phyloP scores from a whole-genome alignment of 2,797 vertebrate genomes.

The Anisognathus igniventris region DNA sequence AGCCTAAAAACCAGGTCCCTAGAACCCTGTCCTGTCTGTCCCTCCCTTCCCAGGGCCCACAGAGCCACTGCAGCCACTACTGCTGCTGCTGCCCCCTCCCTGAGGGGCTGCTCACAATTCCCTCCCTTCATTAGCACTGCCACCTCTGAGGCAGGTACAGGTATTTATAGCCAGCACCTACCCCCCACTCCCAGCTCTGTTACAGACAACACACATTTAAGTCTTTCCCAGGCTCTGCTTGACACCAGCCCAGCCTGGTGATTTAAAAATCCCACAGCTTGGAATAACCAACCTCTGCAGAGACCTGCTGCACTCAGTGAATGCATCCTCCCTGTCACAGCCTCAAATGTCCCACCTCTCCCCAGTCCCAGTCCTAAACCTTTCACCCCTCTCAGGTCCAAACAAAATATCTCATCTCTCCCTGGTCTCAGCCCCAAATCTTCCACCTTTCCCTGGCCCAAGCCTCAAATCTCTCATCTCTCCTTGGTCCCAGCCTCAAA shows the following conservation, averaged over 20 bases:
- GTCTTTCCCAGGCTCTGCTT: neutral
- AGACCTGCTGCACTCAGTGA: neutral
- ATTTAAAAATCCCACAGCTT: neutral
- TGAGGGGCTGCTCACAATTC: neutral
- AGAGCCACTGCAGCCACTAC: neutral
- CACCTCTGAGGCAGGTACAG: neutral
- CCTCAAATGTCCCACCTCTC: too few species aligned
- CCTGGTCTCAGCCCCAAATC: neutral
- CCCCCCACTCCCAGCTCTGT: neutral
- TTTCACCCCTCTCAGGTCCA: neutral
- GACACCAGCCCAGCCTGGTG: neutral
- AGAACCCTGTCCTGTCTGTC: neutral
- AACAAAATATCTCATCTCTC: too few species aligned
- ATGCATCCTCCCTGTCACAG: too few species aligned
- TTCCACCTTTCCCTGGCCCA: neutral
- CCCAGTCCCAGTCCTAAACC: neutral
- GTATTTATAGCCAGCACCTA: constrained; percentile 39
- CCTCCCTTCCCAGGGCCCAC: neutral
- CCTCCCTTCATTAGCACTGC: constrained; percentile 42
- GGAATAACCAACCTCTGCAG: neutral
- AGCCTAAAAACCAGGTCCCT: neutral
- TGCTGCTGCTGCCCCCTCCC: neutral
- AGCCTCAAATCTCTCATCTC: fast-evolving
- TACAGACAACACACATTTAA: neutral
- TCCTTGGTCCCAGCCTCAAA: neutral